These are phyloP conservation scores for Callionymus lyra DNA, from an alignment of 2,113 vertebrate genomes.

Conservation along the genomic window DNA sequence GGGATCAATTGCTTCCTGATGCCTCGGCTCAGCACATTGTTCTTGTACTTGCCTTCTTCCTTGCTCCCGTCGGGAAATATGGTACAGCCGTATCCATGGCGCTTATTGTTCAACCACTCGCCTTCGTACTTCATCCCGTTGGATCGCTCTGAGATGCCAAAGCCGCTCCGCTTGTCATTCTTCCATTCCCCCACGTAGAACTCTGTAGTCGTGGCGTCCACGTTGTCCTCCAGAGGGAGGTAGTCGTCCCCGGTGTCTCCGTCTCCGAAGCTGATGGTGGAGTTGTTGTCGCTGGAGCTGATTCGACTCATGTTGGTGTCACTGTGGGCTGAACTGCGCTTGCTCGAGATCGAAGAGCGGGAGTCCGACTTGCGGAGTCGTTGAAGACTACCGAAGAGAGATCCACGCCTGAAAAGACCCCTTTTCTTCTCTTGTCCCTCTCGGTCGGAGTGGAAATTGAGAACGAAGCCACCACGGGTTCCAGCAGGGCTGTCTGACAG, in stretches of 20 bases:
- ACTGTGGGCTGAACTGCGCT: constrained; percentile 88
- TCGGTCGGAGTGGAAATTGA: constrained; percentile 85
- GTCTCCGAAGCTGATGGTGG: constrained; percentile 87
- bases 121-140: constrained; percentile 95
- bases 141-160: constrained; percentile 87
- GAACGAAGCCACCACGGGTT: constrained; percentile 88
- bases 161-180: constrained; percentile 89
- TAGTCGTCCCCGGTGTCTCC: constrained; percentile 78
- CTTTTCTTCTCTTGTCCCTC: constrained; percentile 80
- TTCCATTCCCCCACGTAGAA: constrained; percentile 94
- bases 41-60: constrained; percentile 96
- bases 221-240: constrained; percentile 78
- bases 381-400: constrained; percentile 87
- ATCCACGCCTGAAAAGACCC: constrained; percentile 86
- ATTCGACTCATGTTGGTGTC: constrained; percentile 90
- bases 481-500: constrained; percentile 78
- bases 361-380: constrained; percentile 86
- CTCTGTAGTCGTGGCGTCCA: constrained; percentile 92
- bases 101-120: constrained; percentile 89
- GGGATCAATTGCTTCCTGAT: constrained; percentile 90
- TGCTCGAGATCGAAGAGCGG: constrained; percentile 90
- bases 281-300: constrained; percentile 92
- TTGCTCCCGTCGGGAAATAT: constrained; percentile 85
- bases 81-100: constrained; percentile 91
- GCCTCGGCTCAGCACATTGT: constrained; percentile 84